A percentile compares a stretch with the other conserved stretches of the same genome.
Evolutionary conservation across 2,797 vertebrate species (phyloP).

Genomic region (Hippoglossus hippoglossus): DNA sequence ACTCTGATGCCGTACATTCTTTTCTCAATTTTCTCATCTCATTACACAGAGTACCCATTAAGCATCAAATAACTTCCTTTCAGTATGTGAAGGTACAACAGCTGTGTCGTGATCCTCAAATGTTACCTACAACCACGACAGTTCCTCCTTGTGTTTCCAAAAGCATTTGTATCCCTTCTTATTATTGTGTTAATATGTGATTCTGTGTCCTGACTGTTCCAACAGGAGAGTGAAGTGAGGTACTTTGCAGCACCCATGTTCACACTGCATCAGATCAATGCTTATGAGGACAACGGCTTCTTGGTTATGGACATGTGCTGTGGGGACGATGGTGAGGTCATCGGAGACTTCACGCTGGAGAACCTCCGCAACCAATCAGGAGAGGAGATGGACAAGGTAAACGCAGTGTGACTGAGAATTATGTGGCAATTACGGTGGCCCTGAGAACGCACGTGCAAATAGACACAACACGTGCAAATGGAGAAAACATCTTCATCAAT

Average conservation of each 20-base stretch:
- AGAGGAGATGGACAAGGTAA: slow-evolving; percentile 82
- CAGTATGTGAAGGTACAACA: slow-evolving; percentile 53
- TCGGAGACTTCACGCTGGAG: slow-evolving; percentile 87
- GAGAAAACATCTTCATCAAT: too few species aligned
- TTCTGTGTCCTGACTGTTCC: slow-evolving; percentile 6
- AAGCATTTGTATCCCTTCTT: not conserved
- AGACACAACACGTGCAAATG: too few species aligned
- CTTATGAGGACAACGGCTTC: slow-evolving; percentile 90
- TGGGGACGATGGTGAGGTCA: slow-evolving; percentile 84
- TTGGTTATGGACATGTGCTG: slow-evolving; percentile 94
- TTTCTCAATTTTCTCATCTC: slow-evolving; percentile 71
- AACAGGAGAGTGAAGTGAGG: slow-evolving; percentile 83
- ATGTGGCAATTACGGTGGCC: not conserved
- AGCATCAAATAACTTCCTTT: slow-evolving; percentile 52
- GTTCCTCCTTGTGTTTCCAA: slow-evolving; percentile 8
- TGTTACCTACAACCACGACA: slow-evolving; percentile 10
- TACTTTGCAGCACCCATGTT: slow-evolving; percentile 85
- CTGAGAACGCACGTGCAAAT: too few species aligned
- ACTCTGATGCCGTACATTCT: slow-evolving; percentile 56
- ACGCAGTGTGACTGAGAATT: not conserved
- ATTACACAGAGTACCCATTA: slow-evolving; percentile 72
- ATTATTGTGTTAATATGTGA: slow-evolving; percentile 2
- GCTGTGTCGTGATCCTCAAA: slow-evolving; percentile 7
- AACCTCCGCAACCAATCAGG: slow-evolving; percentile 86
- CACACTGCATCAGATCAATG: slow-evolving; percentile 93